Conservation (phyloP, 2,888 invertebrate species). For the Acleris holmiana region DNA sequence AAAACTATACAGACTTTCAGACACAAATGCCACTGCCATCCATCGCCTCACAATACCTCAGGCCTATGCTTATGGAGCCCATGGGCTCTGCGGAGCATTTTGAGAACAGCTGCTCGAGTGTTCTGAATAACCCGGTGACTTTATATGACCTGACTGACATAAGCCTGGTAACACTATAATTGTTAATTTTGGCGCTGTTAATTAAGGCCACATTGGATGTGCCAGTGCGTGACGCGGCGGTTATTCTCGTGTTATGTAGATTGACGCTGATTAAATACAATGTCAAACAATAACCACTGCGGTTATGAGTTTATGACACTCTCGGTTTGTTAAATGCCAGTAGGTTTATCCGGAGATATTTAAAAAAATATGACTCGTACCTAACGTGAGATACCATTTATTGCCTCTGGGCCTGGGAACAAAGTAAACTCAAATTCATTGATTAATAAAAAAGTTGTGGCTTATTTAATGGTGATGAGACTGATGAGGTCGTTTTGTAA, state of each 20-base stretch:
- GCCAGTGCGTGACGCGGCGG: constrained; percentile 28
- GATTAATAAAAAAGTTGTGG: too few relatives aligned
- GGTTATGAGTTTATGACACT: constrained; percentile 11
- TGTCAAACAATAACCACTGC: constrained; percentile 31
- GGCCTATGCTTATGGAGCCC: too few relatives aligned
- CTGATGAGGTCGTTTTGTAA: too few relatives aligned
- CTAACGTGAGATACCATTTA: not conserved
- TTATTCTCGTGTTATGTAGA: constrained; percentile 36
- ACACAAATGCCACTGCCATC: too few relatives aligned
- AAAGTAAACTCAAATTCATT: too few relatives aligned
- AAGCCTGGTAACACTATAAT: constrained; percentile 3
- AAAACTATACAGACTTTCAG: too few relatives aligned
- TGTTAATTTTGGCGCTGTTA: constrained; percentile 35
- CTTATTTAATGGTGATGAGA: too few relatives aligned
- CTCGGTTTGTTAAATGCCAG: not conserved
- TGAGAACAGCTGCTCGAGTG: too few relatives aligned
- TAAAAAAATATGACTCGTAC: not conserved
- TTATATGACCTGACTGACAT: constrained; percentile 1
- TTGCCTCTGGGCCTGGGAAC: too few relatives aligned
- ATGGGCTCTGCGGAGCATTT: too few relatives aligned
- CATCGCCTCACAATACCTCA: too few relatives aligned
- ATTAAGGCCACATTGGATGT: constrained; percentile 30
- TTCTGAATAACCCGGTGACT: too few relatives aligned
- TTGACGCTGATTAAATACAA: constrained; percentile 38
- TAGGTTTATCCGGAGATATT: not conserved